phyloP scores from a whole-genome alignment of 1,140 invertebrate species.

The Elysia chlorotica region DNA sequence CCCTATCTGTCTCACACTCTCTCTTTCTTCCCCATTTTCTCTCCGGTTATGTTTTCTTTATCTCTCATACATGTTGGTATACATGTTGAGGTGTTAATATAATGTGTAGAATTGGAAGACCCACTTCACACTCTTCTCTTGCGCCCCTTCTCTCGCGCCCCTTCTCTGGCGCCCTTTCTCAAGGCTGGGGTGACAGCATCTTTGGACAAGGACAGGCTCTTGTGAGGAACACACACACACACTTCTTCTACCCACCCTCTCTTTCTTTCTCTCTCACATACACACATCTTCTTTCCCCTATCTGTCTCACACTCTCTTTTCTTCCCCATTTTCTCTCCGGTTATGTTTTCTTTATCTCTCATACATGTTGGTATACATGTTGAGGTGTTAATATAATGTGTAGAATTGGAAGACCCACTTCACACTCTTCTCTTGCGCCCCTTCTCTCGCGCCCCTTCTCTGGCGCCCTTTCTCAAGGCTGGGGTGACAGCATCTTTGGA shows the following conservation, averaged over 20 bases:
- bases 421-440: neutral
- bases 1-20: constrained; percentile 4
- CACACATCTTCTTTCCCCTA: neutral
- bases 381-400: neutral
- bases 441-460: neutral
- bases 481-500: neutral
- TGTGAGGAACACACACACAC: neutral
- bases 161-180: neutral
- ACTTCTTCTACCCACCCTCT: neutral
- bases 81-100: neutral
- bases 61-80: neutral
- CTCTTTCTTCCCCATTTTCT: constrained; percentile 6
- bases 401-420: neutral
- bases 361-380: neutral
- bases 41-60: constrained; percentile 1
- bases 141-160: neutral
- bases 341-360: constrained; percentile 5
- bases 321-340: constrained; percentile 6
- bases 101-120: neutral
- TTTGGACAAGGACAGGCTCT: neutral
- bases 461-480: neutral
- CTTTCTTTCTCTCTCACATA: neutral
- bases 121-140: neutral
- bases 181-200: neutral
- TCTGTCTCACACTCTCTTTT: constrained; percentile 9